A percentile compares a stretch with the other conserved stretches of the same genome.
These are phyloP conservation scores for Fringilla coelebs DNA, from an alignment of 2,797 vertebrate genomes.

Conservation along the genomic window DNA sequence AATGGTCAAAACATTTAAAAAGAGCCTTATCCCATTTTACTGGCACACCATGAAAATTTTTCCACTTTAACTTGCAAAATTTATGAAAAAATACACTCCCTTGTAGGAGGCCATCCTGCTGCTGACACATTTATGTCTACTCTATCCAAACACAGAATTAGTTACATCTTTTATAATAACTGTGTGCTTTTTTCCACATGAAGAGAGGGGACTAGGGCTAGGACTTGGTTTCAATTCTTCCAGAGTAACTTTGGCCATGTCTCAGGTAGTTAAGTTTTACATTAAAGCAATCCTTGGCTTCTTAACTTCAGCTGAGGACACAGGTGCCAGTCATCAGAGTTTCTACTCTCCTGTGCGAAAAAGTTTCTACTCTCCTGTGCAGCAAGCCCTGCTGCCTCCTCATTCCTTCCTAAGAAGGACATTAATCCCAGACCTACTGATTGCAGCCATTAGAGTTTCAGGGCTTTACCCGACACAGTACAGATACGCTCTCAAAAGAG, in stretches of 20 bases:
- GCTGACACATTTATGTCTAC: conserved; percentile 21
- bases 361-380: not conserved
- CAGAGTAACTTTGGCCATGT: not conserved
- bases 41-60: not conserved
- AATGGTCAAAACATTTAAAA: not conserved
- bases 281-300: not conserved
- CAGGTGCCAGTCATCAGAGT: not conserved
- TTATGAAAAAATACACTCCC: not conserved
- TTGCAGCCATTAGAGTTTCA: not conserved
- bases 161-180: not conserved
- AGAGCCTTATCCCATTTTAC: not conserved
- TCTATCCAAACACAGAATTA: conserved; percentile 37
- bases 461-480: not conserved
- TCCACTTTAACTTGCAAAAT: conserved; percentile 1
- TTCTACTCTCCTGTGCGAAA: not conserved
- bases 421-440: not conserved
- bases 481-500: not conserved
- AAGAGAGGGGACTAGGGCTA: not conserved
- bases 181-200: not conserved
- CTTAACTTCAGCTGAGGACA: not conserved
- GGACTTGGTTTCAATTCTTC: not conserved
- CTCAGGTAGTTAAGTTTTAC: not conserved
- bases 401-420: not conserved
- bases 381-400: not conserved
- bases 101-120: not conserved